Evolutionary conservation across 1,140 invertebrate species (phyloP), one percentile per base, ranked within the genome.

Genomic region (Drosophila kurseongensis): DNA sequence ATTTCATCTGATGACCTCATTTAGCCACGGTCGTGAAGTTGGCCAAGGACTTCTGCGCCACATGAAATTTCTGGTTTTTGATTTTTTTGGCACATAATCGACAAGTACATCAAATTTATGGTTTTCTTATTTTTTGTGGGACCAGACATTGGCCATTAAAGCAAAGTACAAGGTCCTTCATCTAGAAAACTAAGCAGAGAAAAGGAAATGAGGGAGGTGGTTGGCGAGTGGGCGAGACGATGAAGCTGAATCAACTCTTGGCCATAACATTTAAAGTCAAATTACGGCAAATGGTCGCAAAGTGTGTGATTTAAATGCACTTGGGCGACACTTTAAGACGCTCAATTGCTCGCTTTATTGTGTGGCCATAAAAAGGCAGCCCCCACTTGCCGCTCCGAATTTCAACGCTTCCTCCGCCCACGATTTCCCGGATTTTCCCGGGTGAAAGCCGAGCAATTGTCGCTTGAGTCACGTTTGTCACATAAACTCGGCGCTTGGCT

Each of bases 251-350:
- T 76, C 77, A 58, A 75, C 69, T 65, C 50, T 62, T 48, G 77
- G 80, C 74, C 84, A 89, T 89, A 89, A 89, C 84, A 89, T 89
- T 89, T 89, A 89, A 89, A 89, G 84, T 89, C 84, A 89, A 89
- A 89, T 89, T 89, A 89, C 85, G 85, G 84, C 84, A 89, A 89
- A 89, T 89, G 84, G 84, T 89, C 84, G 84, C 84, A 89, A 89
- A 89, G 84, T 89, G 84, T 89, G 84, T 89, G 84, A 89, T 89
- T 89, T 89, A 89, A 89, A 89, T 89, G 84, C 84, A 89, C 84
- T 89, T 89, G 84, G 77, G 84, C 80, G 84, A 89, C 84, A 89
- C 84, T 89, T 89, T 89, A 89, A 89, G 84, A 84, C 84, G 84
- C 85, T 89, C 85, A 89, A 89, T 89, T 89, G 84, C 84, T 89